Evolutionary conservation across 2,797 vertebrate genomes (phyloP).

Genomic region (Rhabdophis nuchalis): DNA sequence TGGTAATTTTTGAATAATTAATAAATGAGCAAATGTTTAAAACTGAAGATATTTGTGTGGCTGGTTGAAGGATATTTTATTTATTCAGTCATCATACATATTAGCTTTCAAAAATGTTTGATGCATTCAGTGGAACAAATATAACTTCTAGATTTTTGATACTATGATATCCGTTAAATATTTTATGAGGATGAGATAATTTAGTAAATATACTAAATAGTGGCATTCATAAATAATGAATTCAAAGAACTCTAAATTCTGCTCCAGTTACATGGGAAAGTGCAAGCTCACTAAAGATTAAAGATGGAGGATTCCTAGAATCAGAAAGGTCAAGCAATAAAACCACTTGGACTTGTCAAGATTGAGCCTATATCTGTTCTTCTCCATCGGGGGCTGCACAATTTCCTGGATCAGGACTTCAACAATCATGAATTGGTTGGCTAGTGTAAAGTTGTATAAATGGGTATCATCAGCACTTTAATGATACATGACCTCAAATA

Average conservation of each 20-base stretch:
- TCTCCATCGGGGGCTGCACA: neutral
- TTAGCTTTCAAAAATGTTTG: neutral
- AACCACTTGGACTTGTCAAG: neutral
- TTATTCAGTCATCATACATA: neutral
- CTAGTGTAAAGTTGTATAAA: neutral
- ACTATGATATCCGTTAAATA: neutral
- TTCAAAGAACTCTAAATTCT: neutral
- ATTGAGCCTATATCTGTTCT: neutral
- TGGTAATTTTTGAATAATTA: neutral
- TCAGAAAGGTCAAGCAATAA: neutral
- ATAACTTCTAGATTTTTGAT: neutral
- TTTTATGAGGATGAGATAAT: neutral
- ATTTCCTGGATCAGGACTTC: too few species aligned
- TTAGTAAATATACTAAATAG: neutral
- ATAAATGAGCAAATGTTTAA: neutral
- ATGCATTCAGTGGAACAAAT: neutral
- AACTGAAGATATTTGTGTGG: neutral
- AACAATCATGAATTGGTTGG: too few species aligned
- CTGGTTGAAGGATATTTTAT: neutral
- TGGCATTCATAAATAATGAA: neutral
- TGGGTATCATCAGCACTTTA: neutral
- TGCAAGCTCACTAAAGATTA: neutral
- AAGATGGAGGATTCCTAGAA: neutral
- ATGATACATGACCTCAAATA: neutral
- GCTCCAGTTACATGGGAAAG: neutral